These are phyloP conservation scores for human DNA, from an alignment of 2,113 vertebrate genomes.

Conservation along the genomic window DNA sequence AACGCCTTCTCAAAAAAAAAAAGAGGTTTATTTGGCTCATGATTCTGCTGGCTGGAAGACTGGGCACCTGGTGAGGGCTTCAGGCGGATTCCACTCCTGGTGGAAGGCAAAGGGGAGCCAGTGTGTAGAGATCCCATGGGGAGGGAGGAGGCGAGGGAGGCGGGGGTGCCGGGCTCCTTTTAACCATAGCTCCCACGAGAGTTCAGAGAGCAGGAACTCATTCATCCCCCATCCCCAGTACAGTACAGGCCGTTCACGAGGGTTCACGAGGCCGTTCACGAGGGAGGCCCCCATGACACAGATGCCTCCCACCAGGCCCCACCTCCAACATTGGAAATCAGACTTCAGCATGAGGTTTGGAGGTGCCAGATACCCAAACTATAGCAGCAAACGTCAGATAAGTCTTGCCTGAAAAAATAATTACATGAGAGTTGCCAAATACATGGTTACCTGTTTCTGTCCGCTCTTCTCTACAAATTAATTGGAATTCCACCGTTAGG, in stretches of 20 bases:
- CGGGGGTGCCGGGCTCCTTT: background rate
- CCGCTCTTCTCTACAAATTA: fast-evolving
- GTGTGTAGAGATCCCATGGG: background rate
- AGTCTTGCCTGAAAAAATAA: background rate
- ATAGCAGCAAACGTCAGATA: background rate
- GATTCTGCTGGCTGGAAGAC: background rate
- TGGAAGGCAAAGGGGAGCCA: background rate
- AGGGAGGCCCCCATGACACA: background rate
- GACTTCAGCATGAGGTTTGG: background rate
- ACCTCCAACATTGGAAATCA: background rate
- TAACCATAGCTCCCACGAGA: background rate
- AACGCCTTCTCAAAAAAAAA: too few species aligned
- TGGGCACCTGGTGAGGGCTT: background rate
- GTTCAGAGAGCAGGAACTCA: background rate
- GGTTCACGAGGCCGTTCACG: background rate
- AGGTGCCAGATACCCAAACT: background rate
- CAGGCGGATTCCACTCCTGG: background rate
- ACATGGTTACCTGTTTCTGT: background rate
- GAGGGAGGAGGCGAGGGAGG: background rate
- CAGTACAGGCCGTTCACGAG: background rate
- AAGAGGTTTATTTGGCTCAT: background rate
- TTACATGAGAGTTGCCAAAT: too few species aligned
- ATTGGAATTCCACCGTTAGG: background rate
- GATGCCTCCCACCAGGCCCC: background rate
- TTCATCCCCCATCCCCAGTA: background rate